phyloP scores from a whole-genome alignment of 1,140 invertebrate genomes.

The Lamellibrachia luymesi region DNA sequence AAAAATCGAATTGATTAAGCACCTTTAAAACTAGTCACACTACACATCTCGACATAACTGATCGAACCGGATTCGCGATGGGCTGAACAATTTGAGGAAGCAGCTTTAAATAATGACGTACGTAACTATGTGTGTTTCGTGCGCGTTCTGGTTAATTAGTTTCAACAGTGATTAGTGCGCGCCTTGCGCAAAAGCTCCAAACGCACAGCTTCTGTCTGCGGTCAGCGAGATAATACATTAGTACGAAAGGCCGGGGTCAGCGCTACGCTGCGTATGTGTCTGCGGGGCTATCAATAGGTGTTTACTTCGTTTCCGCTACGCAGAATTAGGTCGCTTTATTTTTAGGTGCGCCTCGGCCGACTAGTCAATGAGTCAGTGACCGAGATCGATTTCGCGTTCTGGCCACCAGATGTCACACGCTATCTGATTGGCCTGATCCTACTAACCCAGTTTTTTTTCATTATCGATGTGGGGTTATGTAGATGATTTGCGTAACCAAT shows the following conservation, averaged over 20 bases:
- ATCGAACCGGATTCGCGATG: too few relatives aligned
- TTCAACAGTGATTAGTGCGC: neutral
- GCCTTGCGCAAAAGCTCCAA: neutral
- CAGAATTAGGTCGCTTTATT: constrained; percentile 5
- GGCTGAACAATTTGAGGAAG: too few relatives aligned
- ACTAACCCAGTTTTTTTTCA: neutral
- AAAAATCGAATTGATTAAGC: too few relatives aligned
- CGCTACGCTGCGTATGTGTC: neutral
- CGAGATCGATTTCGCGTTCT: neutral
- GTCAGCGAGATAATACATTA: neutral
- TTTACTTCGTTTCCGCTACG: constrained; percentile 4
- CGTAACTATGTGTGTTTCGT: neutral
- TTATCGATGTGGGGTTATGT: neutral
- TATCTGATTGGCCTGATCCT: constrained; percentile 4
- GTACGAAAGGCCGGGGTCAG: neutral
- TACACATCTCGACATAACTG: too few relatives aligned
- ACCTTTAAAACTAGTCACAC: too few relatives aligned
- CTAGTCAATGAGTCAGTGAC: constrained; percentile 4
- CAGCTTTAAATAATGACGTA: too few relatives aligned
- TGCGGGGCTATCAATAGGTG: neutral
- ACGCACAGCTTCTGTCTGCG: neutral
- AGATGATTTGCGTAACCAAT: neutral
- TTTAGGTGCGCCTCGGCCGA: constrained; percentile 2
- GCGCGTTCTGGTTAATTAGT: neutral
- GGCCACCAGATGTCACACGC: neutral